Conservation (phyloP, 1,140 invertebrate species). For the Apis laboriosa region DNA sequence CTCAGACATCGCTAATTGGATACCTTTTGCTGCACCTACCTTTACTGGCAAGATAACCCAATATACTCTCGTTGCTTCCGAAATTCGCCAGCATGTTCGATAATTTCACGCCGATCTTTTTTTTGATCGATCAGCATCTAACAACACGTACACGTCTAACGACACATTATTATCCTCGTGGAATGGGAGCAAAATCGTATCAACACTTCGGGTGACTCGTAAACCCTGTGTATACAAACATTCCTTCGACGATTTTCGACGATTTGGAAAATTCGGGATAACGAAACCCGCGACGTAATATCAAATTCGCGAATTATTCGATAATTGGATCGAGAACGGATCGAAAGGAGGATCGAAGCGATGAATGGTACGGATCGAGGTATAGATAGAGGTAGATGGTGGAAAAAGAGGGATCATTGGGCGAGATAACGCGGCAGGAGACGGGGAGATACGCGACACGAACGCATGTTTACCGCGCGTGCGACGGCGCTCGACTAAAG, state of each 20-base stretch:
- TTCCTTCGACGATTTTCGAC: too few species aligned
- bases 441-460: background rate
- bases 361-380: too few species aligned
- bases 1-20: background rate
- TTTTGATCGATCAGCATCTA: slow-evolving; percentile 6
- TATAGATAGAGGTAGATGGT: too few species aligned
- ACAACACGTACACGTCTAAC: too few species aligned
- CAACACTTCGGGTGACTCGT: background rate
- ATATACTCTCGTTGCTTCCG: slow-evolving; percentile 74
- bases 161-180: background rate
- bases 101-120: slow-evolving; percentile 16
- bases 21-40: slow-evolving; percentile 53
- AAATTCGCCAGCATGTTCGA: slow-evolving; percentile 70
- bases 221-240: slow-evolving; percentile 4
- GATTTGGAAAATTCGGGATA: background rate
- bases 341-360: too few species aligned
- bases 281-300: too few species aligned
- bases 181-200: background rate
- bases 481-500: slow-evolving; percentile 72
- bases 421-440: background rate
- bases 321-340: too few species aligned
- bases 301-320: too few species aligned
- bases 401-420: background rate
- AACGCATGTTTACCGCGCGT: slow-evolving; percentile 61
- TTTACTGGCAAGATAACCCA: slow-evolving; percentile 70